Percentiles rank a stretch among this genome's conserved stretches.
Evolutionary conservation across 1,140 invertebrate genomes (phyloP).

Genomic region (Argopecten irradians): DNA sequence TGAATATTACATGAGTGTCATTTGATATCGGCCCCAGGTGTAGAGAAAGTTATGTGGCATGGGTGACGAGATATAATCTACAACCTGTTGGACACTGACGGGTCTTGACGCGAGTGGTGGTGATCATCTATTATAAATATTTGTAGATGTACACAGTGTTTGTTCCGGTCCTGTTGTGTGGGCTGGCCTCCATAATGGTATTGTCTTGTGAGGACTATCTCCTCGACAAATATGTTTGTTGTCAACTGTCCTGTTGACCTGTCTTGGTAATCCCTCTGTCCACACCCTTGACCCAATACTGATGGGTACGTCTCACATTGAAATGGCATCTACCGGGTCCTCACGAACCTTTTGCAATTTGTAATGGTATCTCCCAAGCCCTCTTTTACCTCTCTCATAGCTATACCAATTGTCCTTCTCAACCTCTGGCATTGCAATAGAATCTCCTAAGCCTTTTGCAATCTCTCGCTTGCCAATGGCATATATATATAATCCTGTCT

Average conservation of each 20-base stretch:
- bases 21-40: background rate
- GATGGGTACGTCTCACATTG: background rate
- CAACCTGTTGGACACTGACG: background rate
- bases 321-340: background rate
- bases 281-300: background rate
- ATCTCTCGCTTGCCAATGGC: no score
- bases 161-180: background rate
- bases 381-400: no score
- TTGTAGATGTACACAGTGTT: background rate
- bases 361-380: no score
- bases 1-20: background rate
- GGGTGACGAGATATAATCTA: constrained; percentile 14
- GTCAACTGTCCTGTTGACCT: background rate
- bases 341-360: no score
- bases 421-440: no score
- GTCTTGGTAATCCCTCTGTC: background rate
- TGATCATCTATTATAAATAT: background rate
- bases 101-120: background rate
- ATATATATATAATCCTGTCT: no score
- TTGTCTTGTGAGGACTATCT: constrained; percentile 2
- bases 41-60: background rate
- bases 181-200: background rate
- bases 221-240: background rate
- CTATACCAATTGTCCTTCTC: no score
- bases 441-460: no score